Conservation (phyloP, 2,797 vertebrate species). For the Vespertilio murinus region DNA sequence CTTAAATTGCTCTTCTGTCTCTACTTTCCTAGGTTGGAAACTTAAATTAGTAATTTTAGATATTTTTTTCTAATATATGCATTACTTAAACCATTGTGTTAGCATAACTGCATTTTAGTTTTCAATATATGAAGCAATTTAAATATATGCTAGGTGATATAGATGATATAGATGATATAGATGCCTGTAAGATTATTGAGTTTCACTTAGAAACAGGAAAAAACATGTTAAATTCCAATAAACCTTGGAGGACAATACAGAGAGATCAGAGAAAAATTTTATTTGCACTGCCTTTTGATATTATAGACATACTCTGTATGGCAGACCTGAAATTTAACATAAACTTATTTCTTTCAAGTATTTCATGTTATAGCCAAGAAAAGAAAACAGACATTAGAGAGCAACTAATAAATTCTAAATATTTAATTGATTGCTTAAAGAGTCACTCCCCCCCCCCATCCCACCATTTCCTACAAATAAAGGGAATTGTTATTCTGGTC, state of each 20-base stretch:
- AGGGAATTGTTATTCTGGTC: not conserved
- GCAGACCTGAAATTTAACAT: not conserved
- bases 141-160: not conserved
- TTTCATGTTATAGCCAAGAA: not conserved
- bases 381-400: not conserved
- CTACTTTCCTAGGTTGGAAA: not conserved
- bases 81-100: not conserved
- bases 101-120: not conserved
- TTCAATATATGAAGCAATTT: conserved; percentile 9
- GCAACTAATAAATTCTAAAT: not conserved
- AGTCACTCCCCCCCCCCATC: not conserved
- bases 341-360: not conserved
- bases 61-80: not conserved
- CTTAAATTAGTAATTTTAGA: not conserved
- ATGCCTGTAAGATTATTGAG: not conserved
- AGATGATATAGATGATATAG: not conserved
- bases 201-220: not conserved
- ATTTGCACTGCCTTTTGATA: not conserved
- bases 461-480: not conserved
- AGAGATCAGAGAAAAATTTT: not conserved
- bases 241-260: not conserved
- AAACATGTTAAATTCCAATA: not conserved
- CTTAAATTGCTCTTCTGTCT: not conserved
- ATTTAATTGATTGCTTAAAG: not conserved
- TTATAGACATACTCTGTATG: not conserved